Evolutionary conservation across 2,888 invertebrate genomes (phyloP).

Genomic region (Dastarcus helophoroides): DNA sequence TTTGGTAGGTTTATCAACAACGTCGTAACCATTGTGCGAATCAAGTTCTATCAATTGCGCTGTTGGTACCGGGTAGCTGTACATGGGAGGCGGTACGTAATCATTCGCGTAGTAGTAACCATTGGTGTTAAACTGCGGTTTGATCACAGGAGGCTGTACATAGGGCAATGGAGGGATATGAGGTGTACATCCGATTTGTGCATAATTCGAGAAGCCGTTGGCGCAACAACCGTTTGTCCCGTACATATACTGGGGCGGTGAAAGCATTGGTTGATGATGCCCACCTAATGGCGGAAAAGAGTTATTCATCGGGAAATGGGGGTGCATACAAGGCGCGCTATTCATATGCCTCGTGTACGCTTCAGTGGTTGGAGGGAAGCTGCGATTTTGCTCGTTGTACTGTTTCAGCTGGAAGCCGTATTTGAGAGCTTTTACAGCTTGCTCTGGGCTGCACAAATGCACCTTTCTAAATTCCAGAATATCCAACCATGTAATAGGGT

Average conservation of each 20-base stretch:
- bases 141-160: slow-evolving; percentile 17
- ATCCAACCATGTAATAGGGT: slow-evolving; percentile 52
- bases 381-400: slow-evolving; percentile 29
- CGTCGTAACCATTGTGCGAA: slow-evolving; percentile 30
- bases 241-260: slow-evolving; percentile 18
- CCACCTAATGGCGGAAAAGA: slow-evolving; percentile 26
- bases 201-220: slow-evolving; percentile 16
- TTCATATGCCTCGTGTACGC: slow-evolving; percentile 5
- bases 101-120: slow-evolving; percentile 35
- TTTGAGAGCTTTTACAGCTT: slow-evolving; percentile 40
- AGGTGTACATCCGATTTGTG: slow-evolving; percentile 18
- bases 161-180: slow-evolving; percentile 19
- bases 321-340: slow-evolving; percentile 12
- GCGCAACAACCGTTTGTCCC: slow-evolving; percentile 17
- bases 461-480: slow-evolving; percentile 51
- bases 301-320: slow-evolving; percentile 21
- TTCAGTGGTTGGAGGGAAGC: slow-evolving; percentile 17
- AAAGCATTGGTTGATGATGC: slow-evolving; percentile 14
- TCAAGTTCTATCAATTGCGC: slow-evolving; percentile 59
- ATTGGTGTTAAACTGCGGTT: slow-evolving; percentile 19
- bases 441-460: slow-evolving; percentile 43
- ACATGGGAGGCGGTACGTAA: slow-evolving; percentile 30
- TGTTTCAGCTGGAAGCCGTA: slow-evolving; percentile 37
- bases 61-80: slow-evolving; percentile 47
- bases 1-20: slow-evolving; percentile 24